phyloP scores from a whole-genome alignment of 2,797 vertebrate genomes.

The Enteromius treurensis region DNA sequence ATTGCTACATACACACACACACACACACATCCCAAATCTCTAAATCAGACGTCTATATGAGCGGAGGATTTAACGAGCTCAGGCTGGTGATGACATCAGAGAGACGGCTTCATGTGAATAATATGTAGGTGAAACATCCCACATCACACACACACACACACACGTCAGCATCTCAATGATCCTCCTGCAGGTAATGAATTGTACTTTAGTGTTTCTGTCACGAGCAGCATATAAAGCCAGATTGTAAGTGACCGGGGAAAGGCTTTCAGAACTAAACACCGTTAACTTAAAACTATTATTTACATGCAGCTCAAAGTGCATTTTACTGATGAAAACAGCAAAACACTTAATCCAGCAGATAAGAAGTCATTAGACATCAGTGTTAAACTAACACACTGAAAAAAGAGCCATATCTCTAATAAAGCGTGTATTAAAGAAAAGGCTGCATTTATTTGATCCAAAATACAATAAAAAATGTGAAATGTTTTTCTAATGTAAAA shows the following conservation, averaged over 20 bases:
- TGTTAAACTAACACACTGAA: slow-evolving; percentile 32
- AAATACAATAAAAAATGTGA: background rate
- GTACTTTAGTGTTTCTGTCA: background rate
- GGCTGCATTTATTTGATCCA: background rate
- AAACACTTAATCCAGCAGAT: background rate
- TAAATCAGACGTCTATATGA: slow-evolving; percentile 20
- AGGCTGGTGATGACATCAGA: slow-evolving; percentile 32
- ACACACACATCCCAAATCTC: background rate
- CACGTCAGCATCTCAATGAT: slow-evolving; percentile 4
- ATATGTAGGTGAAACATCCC: slow-evolving; percentile 11
- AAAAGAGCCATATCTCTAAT: background rate
- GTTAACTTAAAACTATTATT: background rate
- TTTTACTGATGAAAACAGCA: slow-evolving; percentile 10
- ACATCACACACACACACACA: background rate
- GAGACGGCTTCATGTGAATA: background rate
- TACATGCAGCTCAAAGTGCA: slow-evolving; percentile 22
- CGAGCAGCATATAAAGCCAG: slow-evolving; percentile 1
- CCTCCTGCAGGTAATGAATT: background rate
- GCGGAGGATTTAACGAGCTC: slow-evolving; percentile 3
- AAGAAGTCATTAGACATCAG: slow-evolving; percentile 15
- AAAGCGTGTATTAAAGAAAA: background rate
- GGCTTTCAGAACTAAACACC: slow-evolving; percentile 4
- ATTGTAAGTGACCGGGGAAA: background rate
- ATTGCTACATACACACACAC: slow-evolving; percentile 3
- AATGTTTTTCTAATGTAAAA: background rate